Percentiles rank a stretch among this genome's conserved stretches.
phyloP scores from a whole-genome alignment of 2,113 vertebrate species.

The Rhynchomys soricoides region DNA sequence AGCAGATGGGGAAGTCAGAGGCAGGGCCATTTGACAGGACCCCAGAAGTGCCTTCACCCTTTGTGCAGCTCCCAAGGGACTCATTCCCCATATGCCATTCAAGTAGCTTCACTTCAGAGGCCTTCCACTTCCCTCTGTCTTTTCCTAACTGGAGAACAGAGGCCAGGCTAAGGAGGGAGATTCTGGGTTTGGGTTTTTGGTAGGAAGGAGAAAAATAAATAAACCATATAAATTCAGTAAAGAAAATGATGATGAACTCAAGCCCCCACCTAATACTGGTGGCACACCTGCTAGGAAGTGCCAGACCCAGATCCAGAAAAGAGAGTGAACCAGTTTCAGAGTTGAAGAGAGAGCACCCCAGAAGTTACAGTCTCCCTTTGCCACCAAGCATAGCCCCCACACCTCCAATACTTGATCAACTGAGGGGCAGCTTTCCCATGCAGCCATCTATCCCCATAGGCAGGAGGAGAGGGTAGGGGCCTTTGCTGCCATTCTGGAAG shows the following conservation, averaged over 20 bases:
- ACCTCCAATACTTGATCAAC: neutral
- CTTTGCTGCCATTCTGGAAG: neutral
- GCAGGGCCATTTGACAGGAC: neutral
- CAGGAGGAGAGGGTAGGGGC: neutral
- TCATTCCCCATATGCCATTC: no score
- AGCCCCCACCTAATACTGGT: neutral
- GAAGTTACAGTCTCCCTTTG: neutral
- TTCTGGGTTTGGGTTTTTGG: slow-evolving; percentile 22
- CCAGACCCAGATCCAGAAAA: neutral
- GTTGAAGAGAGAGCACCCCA: neutral
- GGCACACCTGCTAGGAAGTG: neutral
- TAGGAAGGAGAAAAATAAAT: slow-evolving; percentile 75
- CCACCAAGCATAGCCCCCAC: neutral
- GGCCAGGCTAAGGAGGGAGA: slow-evolving; percentile 28
- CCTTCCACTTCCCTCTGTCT: neutral
- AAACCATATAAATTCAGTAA: slow-evolving; percentile 41
- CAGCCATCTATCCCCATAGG: neutral
- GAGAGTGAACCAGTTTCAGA: neutral
- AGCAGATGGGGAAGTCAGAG: slow-evolving; percentile 14
- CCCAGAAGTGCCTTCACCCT: neutral
- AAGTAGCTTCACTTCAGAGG: neutral
- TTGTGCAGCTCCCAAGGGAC: neutral
- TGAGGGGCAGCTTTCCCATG: neutral
- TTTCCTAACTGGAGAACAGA: slow-evolving; percentile 47
- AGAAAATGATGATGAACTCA: neutral